phyloP scores from a whole-genome alignment of 2,888 invertebrate genomes.

The Linyphia triangularis region DNA sequence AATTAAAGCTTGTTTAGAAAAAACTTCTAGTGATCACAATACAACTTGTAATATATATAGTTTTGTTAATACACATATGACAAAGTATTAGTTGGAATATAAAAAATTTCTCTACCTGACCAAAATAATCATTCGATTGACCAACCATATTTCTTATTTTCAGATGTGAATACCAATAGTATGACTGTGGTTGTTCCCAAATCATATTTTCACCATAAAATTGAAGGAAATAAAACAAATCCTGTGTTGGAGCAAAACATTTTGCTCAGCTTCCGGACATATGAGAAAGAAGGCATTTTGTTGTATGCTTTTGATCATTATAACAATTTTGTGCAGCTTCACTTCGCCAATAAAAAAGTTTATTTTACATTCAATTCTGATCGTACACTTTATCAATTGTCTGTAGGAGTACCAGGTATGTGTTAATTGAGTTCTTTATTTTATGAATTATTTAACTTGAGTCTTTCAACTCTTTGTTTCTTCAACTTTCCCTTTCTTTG shows the following conservation, averaged over 20 bases:
- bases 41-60: too few species aligned
- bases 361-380: slow-evolving; percentile 90
- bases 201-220: slow-evolving; percentile 86
- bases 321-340: slow-evolving; percentile 94
- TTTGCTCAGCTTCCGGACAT: slow-evolving; percentile 93
- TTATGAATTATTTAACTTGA: background rate
- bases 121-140: slow-evolving; percentile 20
- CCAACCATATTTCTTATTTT: slow-evolving; percentile 20
- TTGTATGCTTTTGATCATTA: slow-evolving; percentile 94
- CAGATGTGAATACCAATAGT: slow-evolving; percentile 94
- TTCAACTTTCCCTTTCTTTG: too few species aligned
- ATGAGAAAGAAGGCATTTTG: slow-evolving; percentile 87
- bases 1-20: too few species aligned
- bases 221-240: slow-evolving; percentile 83
- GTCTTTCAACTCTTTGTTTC: too few species aligned
- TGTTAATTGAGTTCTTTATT: background rate
- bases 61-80: too few species aligned
- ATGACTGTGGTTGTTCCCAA: slow-evolving; percentile 91
- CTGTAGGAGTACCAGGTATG: slow-evolving; percentile 85
- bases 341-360: slow-evolving; percentile 88
- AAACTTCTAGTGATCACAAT: too few species aligned
- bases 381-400: slow-evolving; percentile 84
- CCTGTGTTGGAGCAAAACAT: slow-evolving; percentile 89
- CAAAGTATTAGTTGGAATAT: too few species aligned
- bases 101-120: background rate